Evolutionary conservation across 1,140 invertebrate genomes (phyloP).

Genomic region (Mactra quadrangularis): DNA sequence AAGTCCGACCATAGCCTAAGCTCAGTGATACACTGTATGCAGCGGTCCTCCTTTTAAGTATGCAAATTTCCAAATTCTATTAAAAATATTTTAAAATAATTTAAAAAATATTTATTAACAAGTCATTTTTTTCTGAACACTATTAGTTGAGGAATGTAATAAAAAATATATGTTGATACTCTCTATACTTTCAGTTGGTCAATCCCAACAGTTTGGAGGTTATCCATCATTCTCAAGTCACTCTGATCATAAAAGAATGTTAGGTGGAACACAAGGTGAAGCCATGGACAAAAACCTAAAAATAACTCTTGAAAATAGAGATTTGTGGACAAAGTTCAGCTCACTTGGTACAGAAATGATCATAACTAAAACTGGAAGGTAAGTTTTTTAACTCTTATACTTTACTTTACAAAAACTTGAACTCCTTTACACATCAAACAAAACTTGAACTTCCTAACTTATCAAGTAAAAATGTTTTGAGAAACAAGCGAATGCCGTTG

Average conservation of each 20-base stretch:
- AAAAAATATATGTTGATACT: too few species aligned
- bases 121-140: neutral
- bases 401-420: too few species aligned
- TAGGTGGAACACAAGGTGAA: constrained; percentile 70
- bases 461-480: too few species aligned
- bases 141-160: neutral
- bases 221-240: constrained; percentile 75
- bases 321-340: constrained; percentile 99
- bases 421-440: too few species aligned
- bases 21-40: too few species aligned
- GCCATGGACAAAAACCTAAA: constrained; percentile 81
- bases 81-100: neutral
- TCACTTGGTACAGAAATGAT: constrained; percentile 99
- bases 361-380: constrained; percentile 99
- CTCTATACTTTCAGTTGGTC: constrained; percentile 65
- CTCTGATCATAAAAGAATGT: constrained; percentile 73
- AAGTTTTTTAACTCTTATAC: too few species aligned
- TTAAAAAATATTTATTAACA: neutral
- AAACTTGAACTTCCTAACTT: too few species aligned
- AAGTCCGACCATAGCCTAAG: too few species aligned
- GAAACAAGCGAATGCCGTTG: too few species aligned
- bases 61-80: too few species aligned
- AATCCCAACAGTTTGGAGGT: constrained; percentile 79
- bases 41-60: too few species aligned
- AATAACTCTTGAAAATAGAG: constrained; percentile 84